phyloP scores from a whole-genome alignment of 2,797 vertebrate genomes.

The Rhodeus uyekii region DNA sequence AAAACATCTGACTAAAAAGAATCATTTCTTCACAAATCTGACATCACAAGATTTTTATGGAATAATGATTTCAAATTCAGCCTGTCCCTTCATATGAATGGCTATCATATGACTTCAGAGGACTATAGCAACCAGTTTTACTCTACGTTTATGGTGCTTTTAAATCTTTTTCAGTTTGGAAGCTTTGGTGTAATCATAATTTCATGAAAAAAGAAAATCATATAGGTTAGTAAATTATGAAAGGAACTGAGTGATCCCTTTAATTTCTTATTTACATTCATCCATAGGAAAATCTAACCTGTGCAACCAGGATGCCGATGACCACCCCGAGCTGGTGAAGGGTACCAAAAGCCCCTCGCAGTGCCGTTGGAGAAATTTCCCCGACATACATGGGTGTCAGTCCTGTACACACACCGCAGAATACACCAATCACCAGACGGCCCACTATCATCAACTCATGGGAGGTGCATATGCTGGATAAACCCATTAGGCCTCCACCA shows the following conservation, averaged over 20 bases:
- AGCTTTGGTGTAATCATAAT: background rate
- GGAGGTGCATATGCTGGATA: constrained; percentile 74
- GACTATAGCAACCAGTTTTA: background rate
- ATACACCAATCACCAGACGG: constrained; percentile 86
- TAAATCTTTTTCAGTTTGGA: background rate
- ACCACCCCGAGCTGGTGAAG: constrained; percentile 94
- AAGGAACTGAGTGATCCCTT: background rate
- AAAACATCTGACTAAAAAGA: background rate
- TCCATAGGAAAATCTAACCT: constrained; percentile 74
- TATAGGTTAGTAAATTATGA: no score
- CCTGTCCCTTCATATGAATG: background rate
- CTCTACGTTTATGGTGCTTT: background rate
- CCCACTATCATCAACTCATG: constrained; percentile 89
- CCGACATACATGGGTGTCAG: constrained; percentile 96
- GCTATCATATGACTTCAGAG: background rate
- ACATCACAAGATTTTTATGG: background rate
- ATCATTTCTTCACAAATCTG: background rate
- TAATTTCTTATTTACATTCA: background rate
- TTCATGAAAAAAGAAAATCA: background rate
- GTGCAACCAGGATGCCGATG: constrained; percentile 92
- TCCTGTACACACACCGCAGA: constrained; percentile 90
- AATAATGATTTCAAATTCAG: background rate
- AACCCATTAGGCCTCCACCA: constrained; percentile 85
- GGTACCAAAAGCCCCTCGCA: constrained; percentile 91
- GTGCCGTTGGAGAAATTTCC: constrained; percentile 85